These are phyloP conservation scores for Odobenus rosmarus DNA, from an alignment of 2,113 vertebrate genomes.

Conservation along the genomic window DNA sequence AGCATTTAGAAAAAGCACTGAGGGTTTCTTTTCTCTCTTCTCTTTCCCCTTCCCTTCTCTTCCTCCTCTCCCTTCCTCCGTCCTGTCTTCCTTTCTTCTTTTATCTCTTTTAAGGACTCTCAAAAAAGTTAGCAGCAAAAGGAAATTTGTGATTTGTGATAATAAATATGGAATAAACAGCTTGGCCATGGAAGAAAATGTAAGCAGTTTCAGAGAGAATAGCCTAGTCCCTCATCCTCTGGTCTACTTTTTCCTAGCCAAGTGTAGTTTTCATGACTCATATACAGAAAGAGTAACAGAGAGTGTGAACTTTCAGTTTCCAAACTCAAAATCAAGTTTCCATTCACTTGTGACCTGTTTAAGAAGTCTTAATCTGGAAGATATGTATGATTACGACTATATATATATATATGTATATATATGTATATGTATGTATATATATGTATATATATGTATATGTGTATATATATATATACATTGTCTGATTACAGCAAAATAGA, in stretches of 20 bases:
- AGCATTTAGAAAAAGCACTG: conserved; percentile 72
- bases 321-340: conserved; percentile 39
- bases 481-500: neutral
- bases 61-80: accelerated
- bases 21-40: neutral
- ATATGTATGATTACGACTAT: neutral
- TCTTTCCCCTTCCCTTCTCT: neutral
- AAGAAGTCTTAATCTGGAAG: conserved; percentile 31
- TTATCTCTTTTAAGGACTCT: neutral
- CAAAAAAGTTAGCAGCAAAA: neutral
- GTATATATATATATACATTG: neutral
- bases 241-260: neutral
- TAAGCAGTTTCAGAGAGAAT: neutral
- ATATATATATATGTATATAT: neutral
- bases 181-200: neutral
- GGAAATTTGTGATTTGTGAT: neutral
- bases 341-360: neutral
- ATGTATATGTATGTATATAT: no score
- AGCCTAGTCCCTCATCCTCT: no score
- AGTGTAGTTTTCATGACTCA: neutral
- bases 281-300: neutral
- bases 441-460: neutral
- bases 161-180: neutral
- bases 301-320: conserved; percentile 12
- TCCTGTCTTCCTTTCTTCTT: no score